A percentile compares a stretch with the other conserved stretches of the same genome.
Conservation (phyloP, 2,888 invertebrate species). For the Drosophila anomalipes region DNA sequence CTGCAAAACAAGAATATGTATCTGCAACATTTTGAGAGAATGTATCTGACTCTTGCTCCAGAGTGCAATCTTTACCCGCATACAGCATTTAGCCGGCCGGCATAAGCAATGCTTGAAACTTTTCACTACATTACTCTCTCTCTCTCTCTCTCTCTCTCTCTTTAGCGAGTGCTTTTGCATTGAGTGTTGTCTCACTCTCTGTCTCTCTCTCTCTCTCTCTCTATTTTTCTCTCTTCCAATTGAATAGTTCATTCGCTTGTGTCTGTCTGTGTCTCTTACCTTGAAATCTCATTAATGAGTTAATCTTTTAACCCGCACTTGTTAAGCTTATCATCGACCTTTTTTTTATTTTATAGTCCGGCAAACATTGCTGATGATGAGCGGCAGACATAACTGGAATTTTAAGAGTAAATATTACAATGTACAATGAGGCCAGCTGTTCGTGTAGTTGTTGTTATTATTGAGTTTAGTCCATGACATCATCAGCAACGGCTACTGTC, state of each 20-base stretch:
- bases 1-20: conserved; percentile 39
- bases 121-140: conserved; percentile 2
- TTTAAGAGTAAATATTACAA: not conserved
- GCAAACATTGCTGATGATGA: conserved; percentile 25
- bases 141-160: not conserved
- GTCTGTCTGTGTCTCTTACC: conserved; percentile 55
- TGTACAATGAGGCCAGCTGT: conserved; percentile 57
- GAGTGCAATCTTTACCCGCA: conserved; percentile 25
- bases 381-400: conserved; percentile 10
- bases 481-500: conserved; percentile 49
- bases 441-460: conserved; percentile 38
- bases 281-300: conserved; percentile 67
- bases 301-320: conserved; percentile 70
- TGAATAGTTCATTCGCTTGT: conserved; percentile 31
- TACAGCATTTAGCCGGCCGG: conserved; percentile 68
- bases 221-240: not conserved
- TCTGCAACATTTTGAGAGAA: conserved; percentile 24
- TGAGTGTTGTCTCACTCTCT: not conserved
- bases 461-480: conserved; percentile 65
- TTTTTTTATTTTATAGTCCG: conserved; percentile 16
- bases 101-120: conserved; percentile 43
- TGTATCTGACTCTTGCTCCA: conserved; percentile 36
- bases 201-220: not conserved
- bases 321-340: conserved; percentile 50
- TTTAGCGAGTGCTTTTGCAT: conserved; percentile 14